Conservation (phyloP, 2,888 invertebrate species). For the Ochlodes sylvanus region DNA sequence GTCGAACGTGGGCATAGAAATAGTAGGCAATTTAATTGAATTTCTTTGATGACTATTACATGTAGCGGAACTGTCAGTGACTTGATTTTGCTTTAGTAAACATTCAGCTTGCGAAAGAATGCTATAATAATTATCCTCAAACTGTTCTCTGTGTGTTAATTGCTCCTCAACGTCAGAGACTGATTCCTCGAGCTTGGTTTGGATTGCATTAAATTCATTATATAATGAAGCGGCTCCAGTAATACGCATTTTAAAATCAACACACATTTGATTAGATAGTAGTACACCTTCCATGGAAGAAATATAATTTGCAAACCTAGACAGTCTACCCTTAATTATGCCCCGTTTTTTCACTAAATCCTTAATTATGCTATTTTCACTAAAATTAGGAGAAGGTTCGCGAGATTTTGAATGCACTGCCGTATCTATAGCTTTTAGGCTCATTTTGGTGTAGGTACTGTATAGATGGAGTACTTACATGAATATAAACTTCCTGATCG, state of each 20-base stretch:
- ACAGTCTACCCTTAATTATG: background rate
- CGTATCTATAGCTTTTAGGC: background rate
- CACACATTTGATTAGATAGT: background rate
- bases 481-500: background rate
- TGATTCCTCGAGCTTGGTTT: constrained; percentile 6
- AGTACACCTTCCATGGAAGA: background rate
- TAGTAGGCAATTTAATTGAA: background rate
- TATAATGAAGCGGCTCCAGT: background rate
- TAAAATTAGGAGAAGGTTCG: background rate
- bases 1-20: constrained; percentile 13
- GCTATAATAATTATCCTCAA: background rate
- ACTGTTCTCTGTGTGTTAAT: constrained; percentile 1
- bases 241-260: constrained; percentile 9
- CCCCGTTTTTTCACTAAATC: background rate
- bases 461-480: background rate
- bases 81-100: background rate
- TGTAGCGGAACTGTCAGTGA: background rate
- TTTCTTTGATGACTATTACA: background rate
- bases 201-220: constrained; percentile 4
- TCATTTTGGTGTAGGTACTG: background rate
- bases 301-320: constrained; percentile 4
- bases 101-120: background rate
- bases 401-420: constrained; percentile 2
- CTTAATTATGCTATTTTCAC: background rate
- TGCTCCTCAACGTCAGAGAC: constrained; percentile 4